Evolutionary conservation across 2,888 invertebrate species (phyloP), one percentile per base, ranked within the genome.

Genomic region (Ectobius pallidus): DNA sequence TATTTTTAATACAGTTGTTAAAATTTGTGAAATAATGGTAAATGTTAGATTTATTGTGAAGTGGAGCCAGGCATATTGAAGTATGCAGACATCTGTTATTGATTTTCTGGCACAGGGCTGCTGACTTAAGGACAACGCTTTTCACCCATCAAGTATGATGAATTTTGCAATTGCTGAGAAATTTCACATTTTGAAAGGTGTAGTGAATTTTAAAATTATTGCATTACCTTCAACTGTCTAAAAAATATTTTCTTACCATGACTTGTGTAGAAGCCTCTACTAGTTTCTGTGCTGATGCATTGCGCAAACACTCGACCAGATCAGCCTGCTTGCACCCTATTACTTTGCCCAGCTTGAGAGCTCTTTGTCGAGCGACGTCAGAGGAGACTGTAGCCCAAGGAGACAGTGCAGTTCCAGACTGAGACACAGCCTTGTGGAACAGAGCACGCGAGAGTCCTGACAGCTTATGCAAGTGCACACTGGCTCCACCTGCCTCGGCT

Each of bases 361-460:
- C 76, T 11, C 76, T 30, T 16, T 63, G 18, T 32, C 55, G 55
- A n/a, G 76, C 76, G 22, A 61, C 67, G 14, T 55, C 42, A 4
- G 62, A 46, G 2, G 49, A 32, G 20, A 76, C 71, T 0, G 74
- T 18, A 9, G 76, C 73, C 75, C 75, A 76, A 18, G 76, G 75
- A 16, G 73, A 70, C 20, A 76, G 65, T 11, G 75, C 75, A 22
- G 74, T 75, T 16, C 76, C 76, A 9, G 76, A 76, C 42, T 74
- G 62, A 1, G 76, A 75, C 2, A 76, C 68, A 9, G 69, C 75
- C 27, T 61, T 63, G 11, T 72, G 73, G 63, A 76, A 74, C 27
- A 73, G 30, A n/a, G 68, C 76, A 42, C 44, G 44, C 4, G 74
- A 72, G 20, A 70, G 39, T 30, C 30, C 52, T 1, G 74, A 70